These are phyloP conservation scores for Macrotrachela quadricornifera DNA, from an alignment of 1,140 invertebrate genomes.

Conservation along the genomic window DNA sequence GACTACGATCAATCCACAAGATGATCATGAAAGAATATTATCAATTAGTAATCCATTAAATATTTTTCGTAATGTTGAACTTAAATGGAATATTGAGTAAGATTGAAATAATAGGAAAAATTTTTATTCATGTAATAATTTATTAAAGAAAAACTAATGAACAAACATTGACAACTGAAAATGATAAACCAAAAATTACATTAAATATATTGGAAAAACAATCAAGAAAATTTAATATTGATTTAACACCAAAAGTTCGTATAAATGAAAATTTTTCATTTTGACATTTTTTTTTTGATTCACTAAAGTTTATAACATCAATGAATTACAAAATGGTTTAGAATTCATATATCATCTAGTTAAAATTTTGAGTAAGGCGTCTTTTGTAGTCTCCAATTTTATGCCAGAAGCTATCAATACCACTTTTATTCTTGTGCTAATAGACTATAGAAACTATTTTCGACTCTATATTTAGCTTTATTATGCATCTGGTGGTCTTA, in stretches of 20 bases:
- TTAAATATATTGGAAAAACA: slow-evolving; percentile 16
- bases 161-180: neutral
- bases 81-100: neutral
- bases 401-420: no score
- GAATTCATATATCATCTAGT: no score
- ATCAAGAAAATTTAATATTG: slow-evolving; percentile 68
- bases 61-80: neutral
- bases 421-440: no score
- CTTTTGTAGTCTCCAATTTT: no score
- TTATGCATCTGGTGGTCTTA: slow-evolving; percentile 48
- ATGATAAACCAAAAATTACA: neutral
- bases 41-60: no score
- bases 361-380: no score
- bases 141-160: neutral
- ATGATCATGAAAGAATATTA: no score
- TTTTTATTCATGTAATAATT: neutral
- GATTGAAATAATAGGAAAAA: neutral
- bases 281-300: no score
- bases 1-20: no score
- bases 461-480: slow-evolving; percentile 15
- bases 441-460: neutral
- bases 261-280: no score
- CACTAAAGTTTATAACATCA: no score
- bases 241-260: slow-evolving; percentile 63
- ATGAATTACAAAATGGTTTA: no score